Conservation (phyloP, 2,797 vertebrate genomes). For the Rhabdophis nuchalis region DNA sequence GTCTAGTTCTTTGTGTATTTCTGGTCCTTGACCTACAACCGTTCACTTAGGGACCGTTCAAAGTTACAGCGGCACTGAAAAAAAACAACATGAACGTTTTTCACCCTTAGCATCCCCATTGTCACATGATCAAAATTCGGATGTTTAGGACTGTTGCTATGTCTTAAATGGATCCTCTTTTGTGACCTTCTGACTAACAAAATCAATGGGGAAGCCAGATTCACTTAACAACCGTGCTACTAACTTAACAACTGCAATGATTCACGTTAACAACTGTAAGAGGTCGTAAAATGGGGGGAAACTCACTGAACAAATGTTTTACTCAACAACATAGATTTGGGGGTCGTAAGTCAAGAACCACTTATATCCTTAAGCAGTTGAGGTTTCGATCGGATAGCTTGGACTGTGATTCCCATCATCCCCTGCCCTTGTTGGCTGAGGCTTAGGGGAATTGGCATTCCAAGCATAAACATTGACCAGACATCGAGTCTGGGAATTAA, state of each 20-base stretch:
- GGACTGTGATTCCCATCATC: neutral
- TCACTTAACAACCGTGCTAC: no score
- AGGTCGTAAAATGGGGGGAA: neutral
- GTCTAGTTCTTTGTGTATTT: no score
- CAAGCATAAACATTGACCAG: neutral
- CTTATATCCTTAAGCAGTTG: neutral
- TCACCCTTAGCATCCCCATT: neutral
- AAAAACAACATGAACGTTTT: neutral
- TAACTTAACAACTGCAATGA: no score
- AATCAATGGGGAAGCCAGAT: no score
- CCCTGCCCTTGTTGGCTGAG: neutral
- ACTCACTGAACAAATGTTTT: neutral
- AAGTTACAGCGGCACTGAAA: neutral
- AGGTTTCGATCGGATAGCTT: neutral
- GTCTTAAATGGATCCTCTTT: no score
- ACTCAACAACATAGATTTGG: neutral
- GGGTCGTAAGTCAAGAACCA: neutral
- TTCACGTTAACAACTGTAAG: no score
- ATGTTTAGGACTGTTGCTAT: no score
- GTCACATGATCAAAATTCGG: fast-evolving
- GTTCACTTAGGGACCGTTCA: neutral
- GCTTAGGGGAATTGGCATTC: neutral
- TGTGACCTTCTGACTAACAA: fast-evolving
- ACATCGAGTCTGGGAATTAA: neutral
- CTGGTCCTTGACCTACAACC: neutral